These are phyloP conservation scores for Ormyrus pomaceus DNA, from an alignment of 2,888 invertebrate species.

Conservation along the genomic window DNA sequence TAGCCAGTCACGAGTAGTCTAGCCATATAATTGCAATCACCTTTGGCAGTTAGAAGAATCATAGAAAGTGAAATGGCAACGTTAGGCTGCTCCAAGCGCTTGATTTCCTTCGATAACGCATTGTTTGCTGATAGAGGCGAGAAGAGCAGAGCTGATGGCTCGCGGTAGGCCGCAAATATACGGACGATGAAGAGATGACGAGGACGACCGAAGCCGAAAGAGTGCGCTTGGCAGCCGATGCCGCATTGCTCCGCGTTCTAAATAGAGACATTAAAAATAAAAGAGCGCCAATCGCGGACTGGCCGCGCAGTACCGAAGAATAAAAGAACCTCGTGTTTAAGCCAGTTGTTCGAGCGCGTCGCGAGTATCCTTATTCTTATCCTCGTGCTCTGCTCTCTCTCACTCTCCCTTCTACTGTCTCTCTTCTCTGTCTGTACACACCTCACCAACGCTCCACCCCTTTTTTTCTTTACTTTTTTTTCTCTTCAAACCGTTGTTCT, in stretches of 20 bases:
- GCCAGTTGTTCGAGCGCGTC: constrained; percentile 18
- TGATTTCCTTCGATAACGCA: too few species aligned
- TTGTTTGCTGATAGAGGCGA: too few species aligned
- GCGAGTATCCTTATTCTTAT: constrained; percentile 14
- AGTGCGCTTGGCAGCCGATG: constrained; percentile 45
- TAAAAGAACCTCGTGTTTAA: constrained; percentile 21
- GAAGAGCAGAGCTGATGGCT: too few species aligned
- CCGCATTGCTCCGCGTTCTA: constrained; percentile 51
- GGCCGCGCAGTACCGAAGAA: constrained; percentile 2
- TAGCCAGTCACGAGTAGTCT: background rate
- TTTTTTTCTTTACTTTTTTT: background rate
- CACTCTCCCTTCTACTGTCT: too few species aligned
- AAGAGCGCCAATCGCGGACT: constrained; percentile 37
- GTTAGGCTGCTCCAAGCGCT: background rate
- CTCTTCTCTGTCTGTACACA: background rate
- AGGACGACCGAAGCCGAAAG: constrained; percentile 12
- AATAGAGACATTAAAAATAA: constrained; percentile 57
- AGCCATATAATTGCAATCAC: background rate
- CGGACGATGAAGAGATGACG: constrained; percentile 10
- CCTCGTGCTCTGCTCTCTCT: background rate
- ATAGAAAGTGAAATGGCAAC: background rate
- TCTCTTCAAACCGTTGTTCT: background rate
- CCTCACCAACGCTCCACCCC: background rate
- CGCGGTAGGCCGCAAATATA: background rate
- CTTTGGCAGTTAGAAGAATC: background rate